A percentile compares a stretch with the other conserved stretches of the same genome.
Conservation (phyloP, 2,888 invertebrate genomes). For the Julus scanicus region DNA sequence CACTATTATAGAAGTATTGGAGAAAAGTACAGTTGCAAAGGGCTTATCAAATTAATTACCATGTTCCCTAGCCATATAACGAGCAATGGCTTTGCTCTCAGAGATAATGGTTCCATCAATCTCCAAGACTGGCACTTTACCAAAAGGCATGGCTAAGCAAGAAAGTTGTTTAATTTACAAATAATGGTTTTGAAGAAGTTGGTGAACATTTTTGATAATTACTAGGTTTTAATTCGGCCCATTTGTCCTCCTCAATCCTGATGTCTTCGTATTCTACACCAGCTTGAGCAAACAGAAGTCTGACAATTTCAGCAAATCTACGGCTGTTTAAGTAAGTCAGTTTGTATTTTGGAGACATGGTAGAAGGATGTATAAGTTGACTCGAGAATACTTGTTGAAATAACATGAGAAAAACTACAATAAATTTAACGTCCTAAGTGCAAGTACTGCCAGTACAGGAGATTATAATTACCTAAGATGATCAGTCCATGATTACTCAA, state of each 20-base stretch:
- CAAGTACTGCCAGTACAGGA: no score
- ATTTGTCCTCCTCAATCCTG: constrained; percentile 59
- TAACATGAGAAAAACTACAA: no score
- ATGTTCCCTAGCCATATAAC: constrained; percentile 71
- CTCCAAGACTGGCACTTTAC: constrained; percentile 72
- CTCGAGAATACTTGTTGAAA: no score
- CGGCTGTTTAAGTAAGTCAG: constrained; percentile 67
- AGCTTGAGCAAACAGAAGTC: constrained; percentile 64
- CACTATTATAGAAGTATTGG: not conserved
- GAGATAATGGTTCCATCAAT: constrained; percentile 71
- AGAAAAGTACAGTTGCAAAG: no score
- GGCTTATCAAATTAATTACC: constrained; percentile 60
- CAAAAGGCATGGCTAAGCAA: constrained; percentile 70
- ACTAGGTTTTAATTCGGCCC: constrained; percentile 59
- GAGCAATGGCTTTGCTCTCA: constrained; percentile 72
- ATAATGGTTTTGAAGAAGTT: not conserved
- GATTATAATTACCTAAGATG: no score
- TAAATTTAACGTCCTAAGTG: no score
- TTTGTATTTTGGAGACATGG: constrained; percentile 63
- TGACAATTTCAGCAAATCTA: constrained; percentile 65
- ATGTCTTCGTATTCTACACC: constrained; percentile 67
- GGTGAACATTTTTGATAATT: constrained; percentile 31
- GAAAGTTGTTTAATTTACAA: not conserved
- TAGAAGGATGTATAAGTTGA: not conserved
- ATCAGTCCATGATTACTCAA: no score